phyloP scores from a whole-genome alignment of 1,140 invertebrate genomes.

The Drosophila ironensis region DNA sequence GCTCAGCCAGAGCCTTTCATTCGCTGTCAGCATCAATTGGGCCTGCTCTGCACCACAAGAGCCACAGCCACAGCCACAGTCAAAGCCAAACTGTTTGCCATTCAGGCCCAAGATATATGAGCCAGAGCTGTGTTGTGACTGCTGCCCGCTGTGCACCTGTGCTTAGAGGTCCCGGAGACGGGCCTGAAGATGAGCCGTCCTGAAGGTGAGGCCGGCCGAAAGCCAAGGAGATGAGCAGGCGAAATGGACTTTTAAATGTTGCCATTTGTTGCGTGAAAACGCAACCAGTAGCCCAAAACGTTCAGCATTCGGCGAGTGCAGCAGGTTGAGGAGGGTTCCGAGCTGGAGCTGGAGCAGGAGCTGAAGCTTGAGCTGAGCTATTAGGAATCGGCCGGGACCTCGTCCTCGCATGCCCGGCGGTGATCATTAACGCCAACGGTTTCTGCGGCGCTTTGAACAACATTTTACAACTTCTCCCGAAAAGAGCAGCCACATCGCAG shows the following conservation, averaged over 20 bases:
- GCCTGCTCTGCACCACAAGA: conserved; percentile 48
- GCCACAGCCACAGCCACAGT: background rate
- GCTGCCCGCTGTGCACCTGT: conserved; percentile 78
- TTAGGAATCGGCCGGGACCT: conserved; percentile 41
- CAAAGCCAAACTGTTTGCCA: conserved; percentile 16
- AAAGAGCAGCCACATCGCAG: conserved; percentile 41
- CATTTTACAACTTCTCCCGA: conserved; percentile 66
- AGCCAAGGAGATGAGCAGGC: conserved; percentile 46
- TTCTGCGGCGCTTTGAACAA: conserved; percentile 60
- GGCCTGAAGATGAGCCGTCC: conserved; percentile 30
- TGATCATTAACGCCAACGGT: conserved; percentile 61
- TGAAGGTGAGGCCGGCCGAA: conserved; percentile 10
- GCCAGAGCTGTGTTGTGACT: conserved; percentile 74
- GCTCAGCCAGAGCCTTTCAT: conserved; percentile 65
- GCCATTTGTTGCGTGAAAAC: conserved; percentile 71
- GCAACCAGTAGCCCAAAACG: conserved; percentile 65
- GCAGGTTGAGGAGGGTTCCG: conserved; percentile 32
- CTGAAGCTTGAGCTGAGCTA: conserved; percentile 18
- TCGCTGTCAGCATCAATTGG: conserved; percentile 79
- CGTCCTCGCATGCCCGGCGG: conserved; percentile 36
- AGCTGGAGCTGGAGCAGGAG: background rate
- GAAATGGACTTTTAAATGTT: conserved; percentile 77
- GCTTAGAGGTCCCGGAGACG: conserved; percentile 10
- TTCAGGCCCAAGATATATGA: conserved; percentile 67
- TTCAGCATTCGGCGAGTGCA: conserved; percentile 38